These are phyloP conservation scores for Caenorhabditis virilis DNA, from an alignment of 2,888 invertebrate species.

Conservation along the genomic window DNA sequence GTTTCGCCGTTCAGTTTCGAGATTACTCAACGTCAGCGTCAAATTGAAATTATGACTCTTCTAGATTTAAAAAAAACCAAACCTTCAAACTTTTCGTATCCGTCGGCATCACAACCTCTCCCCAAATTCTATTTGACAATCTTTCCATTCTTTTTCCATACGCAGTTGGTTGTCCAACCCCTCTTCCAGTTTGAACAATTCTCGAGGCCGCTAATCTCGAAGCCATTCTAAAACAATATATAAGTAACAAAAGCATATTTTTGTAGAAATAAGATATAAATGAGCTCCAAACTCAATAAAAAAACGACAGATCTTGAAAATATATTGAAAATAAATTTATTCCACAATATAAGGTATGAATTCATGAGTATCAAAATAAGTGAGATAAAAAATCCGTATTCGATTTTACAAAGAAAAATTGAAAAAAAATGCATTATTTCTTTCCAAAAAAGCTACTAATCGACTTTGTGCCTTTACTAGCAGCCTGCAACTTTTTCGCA, in stretches of 20 bases:
- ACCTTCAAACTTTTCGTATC: conserved; percentile 56
- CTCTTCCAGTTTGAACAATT: conserved; percentile 53
- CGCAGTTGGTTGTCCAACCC: conserved; percentile 54
- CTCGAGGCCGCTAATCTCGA: conserved; percentile 51
- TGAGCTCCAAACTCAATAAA: too few relatives aligned
- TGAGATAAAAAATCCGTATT: neutral
- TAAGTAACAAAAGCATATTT: too few relatives aligned
- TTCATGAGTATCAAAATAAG: conserved; percentile 3
- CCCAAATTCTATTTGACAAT: conserved; percentile 46
- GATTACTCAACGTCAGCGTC: too few relatives aligned
- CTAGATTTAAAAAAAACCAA: neutral
- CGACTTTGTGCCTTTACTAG: conserved; percentile 58
- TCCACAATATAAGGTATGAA: too few relatives aligned
- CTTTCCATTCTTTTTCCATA: conserved; percentile 65
- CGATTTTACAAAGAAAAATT: neutral
- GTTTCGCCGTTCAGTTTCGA: neutral
- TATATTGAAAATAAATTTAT: too few relatives aligned
- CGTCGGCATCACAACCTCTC: conserved; percentile 56
- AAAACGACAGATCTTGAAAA: too few relatives aligned
- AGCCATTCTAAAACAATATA: conserved; percentile 15
- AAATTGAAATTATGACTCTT: too few relatives aligned
- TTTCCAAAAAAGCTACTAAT: conserved; percentile 53
- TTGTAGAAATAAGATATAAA: too few relatives aligned
- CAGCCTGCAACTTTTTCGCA: conserved; percentile 53
- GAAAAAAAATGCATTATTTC: conserved; percentile 18